These are phyloP conservation scores for Pelochelys cantorii DNA, from an alignment of 2,797 vertebrate species.

Conservation along the genomic window DNA sequence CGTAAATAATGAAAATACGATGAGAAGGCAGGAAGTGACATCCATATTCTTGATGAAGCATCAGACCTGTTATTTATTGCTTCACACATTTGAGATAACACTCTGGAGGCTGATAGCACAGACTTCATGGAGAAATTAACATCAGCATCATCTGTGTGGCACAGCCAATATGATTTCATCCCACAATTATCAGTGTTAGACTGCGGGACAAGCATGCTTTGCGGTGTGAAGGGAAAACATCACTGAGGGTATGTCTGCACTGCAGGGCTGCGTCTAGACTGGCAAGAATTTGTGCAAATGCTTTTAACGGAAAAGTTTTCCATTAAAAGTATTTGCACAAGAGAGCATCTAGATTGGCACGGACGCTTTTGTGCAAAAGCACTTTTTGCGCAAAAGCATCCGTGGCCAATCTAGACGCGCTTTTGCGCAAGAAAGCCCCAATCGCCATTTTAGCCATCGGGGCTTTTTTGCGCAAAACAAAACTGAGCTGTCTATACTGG, in stretches of 20 bases:
- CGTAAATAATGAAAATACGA: neutral
- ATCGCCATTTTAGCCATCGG: too few relatives aligned
- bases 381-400: too few relatives aligned
- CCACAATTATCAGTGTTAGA: neutral
- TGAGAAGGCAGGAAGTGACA: neutral
- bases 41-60: neutral
- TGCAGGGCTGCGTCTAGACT: neutral
- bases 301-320: too few relatives aligned
- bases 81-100: accelerated
- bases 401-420: too few relatives aligned
- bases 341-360: too few relatives aligned
- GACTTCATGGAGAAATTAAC: neutral
- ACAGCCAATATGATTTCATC: neutral
- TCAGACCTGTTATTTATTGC: neutral
- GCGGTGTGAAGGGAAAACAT: neutral
- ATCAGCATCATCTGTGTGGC: neutral
- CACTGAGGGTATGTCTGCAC: neutral
- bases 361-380: too few relatives aligned
- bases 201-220: neutral
- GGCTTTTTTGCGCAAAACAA: too few relatives aligned
- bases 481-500: too few relatives aligned
- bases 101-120: neutral
- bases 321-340: too few relatives aligned
- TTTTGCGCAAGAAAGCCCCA: too few relatives aligned
- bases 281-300: too few relatives aligned